Evolutionary conservation across 2,113 vertebrate species (phyloP), one percentile per base, ranked within the genome.

Genomic region (Rousettus leschenaultii): DNA sequence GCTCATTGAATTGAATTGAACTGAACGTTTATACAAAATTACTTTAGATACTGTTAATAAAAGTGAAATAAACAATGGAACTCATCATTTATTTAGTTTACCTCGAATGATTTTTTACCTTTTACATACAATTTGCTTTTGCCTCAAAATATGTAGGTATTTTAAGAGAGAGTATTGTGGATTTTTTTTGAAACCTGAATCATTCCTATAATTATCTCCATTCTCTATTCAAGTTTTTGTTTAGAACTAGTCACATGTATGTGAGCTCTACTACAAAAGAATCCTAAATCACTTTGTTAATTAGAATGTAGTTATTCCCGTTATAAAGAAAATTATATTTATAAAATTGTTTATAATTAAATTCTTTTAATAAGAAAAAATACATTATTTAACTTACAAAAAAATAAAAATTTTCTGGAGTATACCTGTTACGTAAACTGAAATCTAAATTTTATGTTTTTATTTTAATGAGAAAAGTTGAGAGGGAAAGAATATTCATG

Each of bases 381-480:
- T 75, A 38, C 68, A 88, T 24, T 68, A 89, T 93, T 94, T 86
- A 89, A 38, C 79, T 94, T 92, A 66, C 4, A 43, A 61, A 75
- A 75, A 53, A 43, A 22, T 73, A 51, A 74, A 86, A 55, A 61
- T 51, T 90, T 91, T 95, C 28, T 86, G 24, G 35, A 88, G 13
- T 65, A n/a, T 15, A 68, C 9, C 40, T 82, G 1, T 73, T 91
- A 26, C 28, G 0, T 88, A 86, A 91, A 38, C 14, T 70, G 40
- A 95, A 96, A 71, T 77, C 28, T 82, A 85, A 94, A 53, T 82
- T 96, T 89, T 80, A 13, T 53, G 51, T 94, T 80, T 87, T 94
- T 33, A 40, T 80, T 87, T 94, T 33, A 40, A 28, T 79, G n/a
- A 93, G 55, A 91, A 48, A 73, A 82, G 9, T 9, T 91, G 51